phyloP scores from a whole-genome alignment of 1,140 invertebrate species.

The Thaumetopoea pityocampa region DNA sequence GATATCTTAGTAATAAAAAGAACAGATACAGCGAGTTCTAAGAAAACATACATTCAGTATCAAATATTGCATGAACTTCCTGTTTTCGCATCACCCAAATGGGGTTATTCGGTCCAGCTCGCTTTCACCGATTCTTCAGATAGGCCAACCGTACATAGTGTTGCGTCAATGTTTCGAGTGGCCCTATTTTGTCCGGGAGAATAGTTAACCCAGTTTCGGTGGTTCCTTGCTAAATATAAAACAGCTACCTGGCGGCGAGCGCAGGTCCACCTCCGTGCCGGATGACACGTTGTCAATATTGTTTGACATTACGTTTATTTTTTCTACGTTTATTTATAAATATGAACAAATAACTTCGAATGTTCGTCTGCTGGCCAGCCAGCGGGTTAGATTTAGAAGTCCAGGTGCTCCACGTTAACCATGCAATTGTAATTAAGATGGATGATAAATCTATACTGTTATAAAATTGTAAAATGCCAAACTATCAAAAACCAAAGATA shows the following conservation, averaged over 20 bases:
- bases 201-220: constrained; percentile 69
- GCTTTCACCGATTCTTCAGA: constrained; percentile 54
- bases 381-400: too few relatives aligned
- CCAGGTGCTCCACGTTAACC: too few relatives aligned
- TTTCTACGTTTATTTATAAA: too few relatives aligned
- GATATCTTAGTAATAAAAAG: too few relatives aligned
- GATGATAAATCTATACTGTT: too few relatives aligned
- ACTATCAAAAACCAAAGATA: too few relatives aligned
- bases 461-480: too few relatives aligned
- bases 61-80: constrained; percentile 36
- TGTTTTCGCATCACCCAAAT: constrained; percentile 47
- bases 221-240: constrained; percentile 62
- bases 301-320: constrained; percentile 12
- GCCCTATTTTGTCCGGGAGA: constrained; percentile 57
- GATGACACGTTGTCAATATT: constrained; percentile 19
- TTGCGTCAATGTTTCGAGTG: constrained; percentile 59
- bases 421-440: too few relatives aligned
- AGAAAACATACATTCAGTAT: constrained; percentile 5
- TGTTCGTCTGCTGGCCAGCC: too few relatives aligned
- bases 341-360: too few relatives aligned
- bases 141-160: constrained; percentile 43
- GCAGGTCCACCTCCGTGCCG: constrained; percentile 28
- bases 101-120: constrained; percentile 44
- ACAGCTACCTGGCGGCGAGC: constrained; percentile 43
- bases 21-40: constrained; percentile 1